Conservation (phyloP, 2,113 vertebrate species). For the Arenaria interpres region DNA sequence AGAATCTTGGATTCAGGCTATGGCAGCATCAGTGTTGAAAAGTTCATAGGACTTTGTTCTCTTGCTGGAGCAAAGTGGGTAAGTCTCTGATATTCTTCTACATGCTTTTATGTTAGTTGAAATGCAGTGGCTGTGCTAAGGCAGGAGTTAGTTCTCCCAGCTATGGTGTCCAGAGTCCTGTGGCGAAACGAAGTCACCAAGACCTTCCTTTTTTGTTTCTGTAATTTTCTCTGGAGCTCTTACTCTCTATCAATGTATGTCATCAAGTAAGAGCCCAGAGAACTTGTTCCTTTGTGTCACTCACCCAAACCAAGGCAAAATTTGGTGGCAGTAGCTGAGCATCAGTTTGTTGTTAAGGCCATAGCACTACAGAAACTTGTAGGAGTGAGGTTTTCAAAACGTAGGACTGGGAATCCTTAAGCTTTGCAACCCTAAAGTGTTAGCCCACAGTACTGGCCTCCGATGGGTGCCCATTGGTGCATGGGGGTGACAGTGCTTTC, state of each 20-base stretch:
- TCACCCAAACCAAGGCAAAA: not conserved
- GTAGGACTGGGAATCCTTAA: not conserved
- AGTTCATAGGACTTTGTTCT: not conserved
- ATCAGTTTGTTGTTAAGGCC: not conserved
- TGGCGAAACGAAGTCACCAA: not conserved
- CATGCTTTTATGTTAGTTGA: not conserved
- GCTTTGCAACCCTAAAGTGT: not conserved
- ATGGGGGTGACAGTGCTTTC: not conserved
- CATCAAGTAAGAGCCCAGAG: not conserved
- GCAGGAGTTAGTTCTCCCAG: not conserved
- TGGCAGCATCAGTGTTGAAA: not conserved
- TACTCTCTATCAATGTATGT: not conserved
- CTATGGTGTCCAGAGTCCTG: not conserved
- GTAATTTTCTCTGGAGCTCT: not conserved
- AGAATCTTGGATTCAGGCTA: not conserved
- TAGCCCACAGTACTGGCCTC: not conserved
- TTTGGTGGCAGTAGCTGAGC: not conserved
- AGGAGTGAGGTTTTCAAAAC: not conserved
- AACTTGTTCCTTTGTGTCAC: not conserved
- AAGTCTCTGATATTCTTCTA: not conserved
- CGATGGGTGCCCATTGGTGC: not conserved
- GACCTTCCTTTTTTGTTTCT: not conserved
- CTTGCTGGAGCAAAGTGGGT: not conserved
- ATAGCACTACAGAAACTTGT: not conserved
- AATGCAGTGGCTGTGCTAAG: not conserved